Evolutionary conservation across 2,888 invertebrate species (phyloP).

Genomic region (Caenorhabditis sinica): DNA sequence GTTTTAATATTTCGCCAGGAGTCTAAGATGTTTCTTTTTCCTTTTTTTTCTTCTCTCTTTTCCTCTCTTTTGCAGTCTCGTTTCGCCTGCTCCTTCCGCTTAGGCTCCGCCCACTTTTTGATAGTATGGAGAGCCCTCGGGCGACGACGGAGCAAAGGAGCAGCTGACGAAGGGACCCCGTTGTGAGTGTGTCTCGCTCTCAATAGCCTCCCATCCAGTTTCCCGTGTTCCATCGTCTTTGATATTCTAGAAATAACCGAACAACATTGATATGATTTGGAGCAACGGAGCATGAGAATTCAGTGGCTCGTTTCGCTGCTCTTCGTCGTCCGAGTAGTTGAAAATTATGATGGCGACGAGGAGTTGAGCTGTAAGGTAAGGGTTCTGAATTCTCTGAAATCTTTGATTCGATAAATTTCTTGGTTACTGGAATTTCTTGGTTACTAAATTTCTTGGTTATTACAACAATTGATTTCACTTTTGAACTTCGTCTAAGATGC

Average conservation of each 20-base stretch:
- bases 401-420: too few relatives aligned
- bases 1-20: conserved; percentile 35
- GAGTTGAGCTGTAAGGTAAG: conserved; percentile 52
- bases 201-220: conserved; percentile 16
- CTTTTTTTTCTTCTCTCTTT: conserved; percentile 17
- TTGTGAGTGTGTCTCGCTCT: conserved; percentile 15
- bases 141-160: conserved; percentile 49
- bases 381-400: neutral
- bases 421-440: too few relatives aligned
- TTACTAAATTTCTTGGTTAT: too few relatives aligned
- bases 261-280: conserved; percentile 21
- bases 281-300: conserved; percentile 40
- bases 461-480: too few relatives aligned
- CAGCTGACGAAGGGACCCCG: conserved; percentile 48
- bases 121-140: conserved; percentile 61
- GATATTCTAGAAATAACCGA: conserved; percentile 16
- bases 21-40: conserved; percentile 50
- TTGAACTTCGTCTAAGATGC: too few relatives aligned
- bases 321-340: conserved; percentile 20
- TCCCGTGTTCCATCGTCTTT: conserved; percentile 35
- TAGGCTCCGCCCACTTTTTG: conserved; percentile 57
- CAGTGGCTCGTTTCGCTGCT: conserved; percentile 43
- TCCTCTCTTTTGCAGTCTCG: conserved; percentile 19
- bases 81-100: conserved; percentile 26
- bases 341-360: conserved; percentile 46